phyloP scores from a whole-genome alignment of 2,113 vertebrate genomes.

The Bungarus multicinctus region DNA sequence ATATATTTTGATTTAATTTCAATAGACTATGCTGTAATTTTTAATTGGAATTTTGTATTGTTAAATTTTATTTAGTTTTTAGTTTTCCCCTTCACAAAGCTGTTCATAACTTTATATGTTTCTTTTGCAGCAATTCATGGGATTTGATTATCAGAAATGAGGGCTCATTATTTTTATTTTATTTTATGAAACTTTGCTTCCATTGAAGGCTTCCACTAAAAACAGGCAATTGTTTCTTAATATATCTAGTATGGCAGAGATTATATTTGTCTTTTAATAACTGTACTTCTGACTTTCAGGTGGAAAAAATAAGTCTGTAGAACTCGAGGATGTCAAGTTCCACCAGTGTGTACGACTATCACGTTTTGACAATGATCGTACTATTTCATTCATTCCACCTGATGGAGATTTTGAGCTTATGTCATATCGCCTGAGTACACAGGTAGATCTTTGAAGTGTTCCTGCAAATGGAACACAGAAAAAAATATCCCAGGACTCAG shows the following conservation, averaged over 20 bases:
- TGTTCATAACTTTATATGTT: neutral
- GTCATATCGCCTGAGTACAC: slow-evolving; percentile 87
- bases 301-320: slow-evolving; percentile 88
- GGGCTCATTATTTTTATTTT: neutral
- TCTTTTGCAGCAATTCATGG: neutral
- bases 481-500: neutral
- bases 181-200: neutral
- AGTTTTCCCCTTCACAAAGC: neutral
- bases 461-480: neutral
- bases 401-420: slow-evolving; percentile 91
- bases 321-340: slow-evolving; percentile 88
- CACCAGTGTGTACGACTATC: slow-evolving; percentile 88
- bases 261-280: neutral
- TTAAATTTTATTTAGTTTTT: neutral
- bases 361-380: slow-evolving; percentile 87
- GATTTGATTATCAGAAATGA: neutral
- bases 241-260: neutral
- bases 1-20: neutral
- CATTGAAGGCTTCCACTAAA: neutral
- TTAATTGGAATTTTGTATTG: neutral
- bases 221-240: neutral
- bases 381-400: slow-evolving; percentile 87
- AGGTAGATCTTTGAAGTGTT: slow-evolving; percentile 67
- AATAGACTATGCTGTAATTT: neutral
- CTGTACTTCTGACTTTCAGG: slow-evolving; percentile 60